Evolutionary conservation across 2,888 invertebrate species (phyloP).

Genomic region (Dolichomitus sp.): DNA sequence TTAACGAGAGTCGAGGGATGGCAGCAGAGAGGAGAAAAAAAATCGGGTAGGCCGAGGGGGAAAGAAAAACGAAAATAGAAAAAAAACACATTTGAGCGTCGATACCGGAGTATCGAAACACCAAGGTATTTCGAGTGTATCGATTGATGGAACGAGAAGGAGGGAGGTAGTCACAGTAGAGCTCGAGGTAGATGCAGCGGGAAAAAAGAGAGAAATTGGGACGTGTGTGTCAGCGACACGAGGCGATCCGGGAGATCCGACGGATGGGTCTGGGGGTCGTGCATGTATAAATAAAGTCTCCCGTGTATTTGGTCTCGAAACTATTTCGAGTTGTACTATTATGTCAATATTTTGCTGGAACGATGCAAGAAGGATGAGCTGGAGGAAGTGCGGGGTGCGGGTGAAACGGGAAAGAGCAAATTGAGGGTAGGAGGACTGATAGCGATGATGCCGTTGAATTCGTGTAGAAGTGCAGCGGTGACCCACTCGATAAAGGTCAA

Average conservation of each 20-base stretch:
- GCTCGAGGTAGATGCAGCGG: slow-evolving; percentile 7
- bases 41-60: not conserved
- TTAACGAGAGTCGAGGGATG: slow-evolving; percentile 9
- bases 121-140: slow-evolving; percentile 51
- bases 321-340: slow-evolving; percentile 45
- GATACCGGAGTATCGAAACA: slow-evolving; percentile 39
- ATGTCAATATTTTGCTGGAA: slow-evolving; percentile 44
- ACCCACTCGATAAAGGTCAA: slow-evolving; percentile 61
- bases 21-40: slow-evolving; percentile 2
- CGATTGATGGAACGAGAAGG: slow-evolving; percentile 48
- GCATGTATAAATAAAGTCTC: slow-evolving; percentile 61
- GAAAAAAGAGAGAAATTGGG: slow-evolving; percentile 63
- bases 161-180: not conserved
- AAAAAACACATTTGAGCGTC: slow-evolving; percentile 28
- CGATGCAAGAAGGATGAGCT: slow-evolving; percentile 31
- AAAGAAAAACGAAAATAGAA: not conserved
- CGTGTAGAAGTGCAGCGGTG: slow-evolving; percentile 40
- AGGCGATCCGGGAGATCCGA: slow-evolving; percentile 59
- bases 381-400: not conserved
- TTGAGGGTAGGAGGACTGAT: slow-evolving; percentile 21
- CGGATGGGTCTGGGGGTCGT: slow-evolving; percentile 58
- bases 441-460: slow-evolving; percentile 43
- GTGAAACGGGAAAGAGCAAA: not conserved
- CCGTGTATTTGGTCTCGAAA: slow-evolving; percentile 31
- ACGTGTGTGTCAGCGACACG: slow-evolving; percentile 65